Conservation (phyloP, 2,888 invertebrate species). For the Agriopis aurantiaria region DNA sequence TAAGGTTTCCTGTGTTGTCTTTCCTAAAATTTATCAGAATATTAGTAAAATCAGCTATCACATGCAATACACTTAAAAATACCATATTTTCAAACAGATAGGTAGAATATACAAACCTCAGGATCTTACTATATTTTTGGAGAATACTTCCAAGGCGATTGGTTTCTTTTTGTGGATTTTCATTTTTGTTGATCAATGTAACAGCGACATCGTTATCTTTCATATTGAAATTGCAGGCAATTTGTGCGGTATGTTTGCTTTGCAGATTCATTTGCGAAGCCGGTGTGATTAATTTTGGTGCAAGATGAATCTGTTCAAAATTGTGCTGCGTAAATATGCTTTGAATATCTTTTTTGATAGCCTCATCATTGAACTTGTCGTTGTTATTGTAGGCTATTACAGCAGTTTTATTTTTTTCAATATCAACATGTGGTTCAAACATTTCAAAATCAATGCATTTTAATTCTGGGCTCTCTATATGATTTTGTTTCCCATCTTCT, state of each 20-base stretch:
- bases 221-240: not conserved
- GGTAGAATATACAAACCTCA: slow-evolving; percentile 52
- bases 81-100: not conserved
- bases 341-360: not conserved
- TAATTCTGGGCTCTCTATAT: not conserved
- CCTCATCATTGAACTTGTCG: not conserved
- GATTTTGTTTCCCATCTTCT: not conserved
- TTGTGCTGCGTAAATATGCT: not conserved
- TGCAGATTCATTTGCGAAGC: not conserved
- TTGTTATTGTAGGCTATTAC: not conserved
- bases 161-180: slow-evolving; percentile 21
- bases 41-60: not conserved
- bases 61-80: not conserved
- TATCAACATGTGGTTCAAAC: not conserved
- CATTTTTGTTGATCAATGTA: not conserved
- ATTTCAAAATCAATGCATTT: slow-evolving; percentile 9
- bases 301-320: not conserved
- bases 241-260: not conserved
- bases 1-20: slow-evolving; percentile 28
- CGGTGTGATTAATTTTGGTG: not conserved
- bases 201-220: slow-evolving; percentile 4
- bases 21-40: slow-evolving; percentile 44
- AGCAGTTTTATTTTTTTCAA: slow-evolving; percentile 2
- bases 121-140: slow-evolving; percentile 64
- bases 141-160: slow-evolving; percentile 59